A percentile compares a stretch with the other conserved stretches of the same genome.
phyloP scores from a whole-genome alignment of 2,888 invertebrate species.

The Caenorhabditis afra region DNA sequence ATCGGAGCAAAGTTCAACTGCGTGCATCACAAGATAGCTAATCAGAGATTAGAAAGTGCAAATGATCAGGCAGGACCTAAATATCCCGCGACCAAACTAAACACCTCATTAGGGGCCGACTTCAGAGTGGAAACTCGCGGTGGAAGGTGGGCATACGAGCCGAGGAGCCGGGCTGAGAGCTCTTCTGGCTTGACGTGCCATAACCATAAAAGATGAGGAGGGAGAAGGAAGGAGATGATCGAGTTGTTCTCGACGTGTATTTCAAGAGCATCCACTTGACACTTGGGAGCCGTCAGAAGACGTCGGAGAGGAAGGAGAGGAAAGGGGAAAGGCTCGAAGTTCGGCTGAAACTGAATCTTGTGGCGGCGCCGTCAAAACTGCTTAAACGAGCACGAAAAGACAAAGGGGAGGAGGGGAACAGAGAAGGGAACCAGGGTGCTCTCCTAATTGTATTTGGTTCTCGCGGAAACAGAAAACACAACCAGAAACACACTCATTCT shows the following conservation, averaged over 20 bases:
- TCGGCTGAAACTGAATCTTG: background rate
- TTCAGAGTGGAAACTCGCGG: too few species aligned
- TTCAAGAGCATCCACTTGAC: conserved; percentile 30
- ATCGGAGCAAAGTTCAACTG: too few species aligned
- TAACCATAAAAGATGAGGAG: conserved; percentile 2
- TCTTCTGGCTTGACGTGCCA: conserved; percentile 1
- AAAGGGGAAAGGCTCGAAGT: background rate
- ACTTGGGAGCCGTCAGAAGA: background rate
- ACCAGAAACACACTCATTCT: conserved; percentile 7
- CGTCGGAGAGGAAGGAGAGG: background rate
- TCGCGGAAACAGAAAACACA: conserved; percentile 1
- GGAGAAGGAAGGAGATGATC: background rate
- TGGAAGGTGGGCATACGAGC: too few species aligned
- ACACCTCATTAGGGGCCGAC: too few species aligned
- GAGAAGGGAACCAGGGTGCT: conserved; percentile 35
- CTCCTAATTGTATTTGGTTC: conserved; percentile 50
- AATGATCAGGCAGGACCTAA: too few species aligned
- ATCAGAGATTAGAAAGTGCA: too few species aligned
- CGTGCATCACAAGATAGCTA: too few species aligned
- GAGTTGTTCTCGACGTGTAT: conserved; percentile 26
- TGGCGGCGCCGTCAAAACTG: background rate
- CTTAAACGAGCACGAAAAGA: conserved; percentile 16
- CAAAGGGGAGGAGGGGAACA: conserved; percentile 24
- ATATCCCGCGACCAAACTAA: too few species aligned
- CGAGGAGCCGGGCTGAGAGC: background rate